Evolutionary conservation across 2,113 vertebrate genomes (phyloP).

Genomic region (Oreocharis arfaki): DNA sequence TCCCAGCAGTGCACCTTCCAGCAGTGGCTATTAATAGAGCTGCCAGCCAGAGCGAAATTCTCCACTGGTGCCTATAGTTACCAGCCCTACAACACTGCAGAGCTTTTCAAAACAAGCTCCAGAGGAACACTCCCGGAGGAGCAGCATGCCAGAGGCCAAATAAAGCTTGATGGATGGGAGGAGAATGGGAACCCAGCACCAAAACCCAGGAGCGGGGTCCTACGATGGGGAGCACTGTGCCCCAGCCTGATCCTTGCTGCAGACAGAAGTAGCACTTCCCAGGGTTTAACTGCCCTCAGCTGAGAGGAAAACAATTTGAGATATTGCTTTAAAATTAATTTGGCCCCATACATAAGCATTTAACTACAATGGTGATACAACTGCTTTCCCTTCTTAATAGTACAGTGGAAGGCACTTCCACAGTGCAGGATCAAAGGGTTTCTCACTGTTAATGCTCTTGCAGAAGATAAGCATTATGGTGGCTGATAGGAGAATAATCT

Average conservation of each 20-base stretch:
- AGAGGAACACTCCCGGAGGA: background rate
- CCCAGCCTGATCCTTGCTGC: background rate
- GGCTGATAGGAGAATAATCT: background rate
- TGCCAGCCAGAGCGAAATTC: background rate
- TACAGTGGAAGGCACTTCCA: background rate
- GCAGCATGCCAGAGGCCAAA: background rate
- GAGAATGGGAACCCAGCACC: background rate
- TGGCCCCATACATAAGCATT: background rate
- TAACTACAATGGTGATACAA: background rate
- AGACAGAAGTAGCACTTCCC: background rate
- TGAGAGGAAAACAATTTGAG: background rate
- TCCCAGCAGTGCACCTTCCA: background rate
- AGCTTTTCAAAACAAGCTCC: conserved; percentile 36
- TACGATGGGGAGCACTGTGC: fast-evolving
- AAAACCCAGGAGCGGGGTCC: background rate
- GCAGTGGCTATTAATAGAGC: background rate
- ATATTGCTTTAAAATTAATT: background rate
- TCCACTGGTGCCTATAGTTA: conserved; percentile 44
- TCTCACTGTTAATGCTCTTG: background rate
- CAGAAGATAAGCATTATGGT: background rate
- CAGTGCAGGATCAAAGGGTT: background rate
- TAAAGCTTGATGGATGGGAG: background rate
- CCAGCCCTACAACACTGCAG: conserved; percentile 25
- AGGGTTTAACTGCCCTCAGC: background rate
- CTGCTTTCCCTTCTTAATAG: background rate